Conservation (phyloP, 2,888 invertebrate genomes). For the Tanypteryx hageni region DNA sequence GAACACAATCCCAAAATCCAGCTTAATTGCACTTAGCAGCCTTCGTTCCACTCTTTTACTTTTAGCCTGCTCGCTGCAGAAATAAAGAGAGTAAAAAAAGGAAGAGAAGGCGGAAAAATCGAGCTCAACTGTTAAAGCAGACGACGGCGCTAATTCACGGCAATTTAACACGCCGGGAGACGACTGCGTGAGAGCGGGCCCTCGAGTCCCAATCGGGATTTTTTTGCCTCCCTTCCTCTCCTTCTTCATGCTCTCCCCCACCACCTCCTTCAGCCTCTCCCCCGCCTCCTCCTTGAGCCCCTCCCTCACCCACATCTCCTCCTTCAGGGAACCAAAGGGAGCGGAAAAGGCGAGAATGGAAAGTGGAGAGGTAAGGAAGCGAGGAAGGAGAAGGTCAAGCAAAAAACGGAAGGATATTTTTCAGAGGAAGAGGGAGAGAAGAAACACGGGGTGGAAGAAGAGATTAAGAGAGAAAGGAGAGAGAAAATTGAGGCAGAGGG, state of each 20-base stretch:
- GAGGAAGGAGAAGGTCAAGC: slow-evolving; percentile 25
- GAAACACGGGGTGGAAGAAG: neutral
- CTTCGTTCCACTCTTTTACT: too few relatives aligned
- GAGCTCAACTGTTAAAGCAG: neutral
- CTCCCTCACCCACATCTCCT: too few relatives aligned
- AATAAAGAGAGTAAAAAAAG: too few relatives aligned
- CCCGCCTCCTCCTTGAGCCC: neutral
- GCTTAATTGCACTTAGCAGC: too few relatives aligned
- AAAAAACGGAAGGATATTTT: neutral
- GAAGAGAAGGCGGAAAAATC: too few relatives aligned
- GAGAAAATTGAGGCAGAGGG: slow-evolving; percentile 11
- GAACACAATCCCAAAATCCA: too few relatives aligned
- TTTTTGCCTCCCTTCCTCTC: neutral
- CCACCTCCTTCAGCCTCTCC: neutral
- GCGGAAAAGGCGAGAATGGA: neutral
- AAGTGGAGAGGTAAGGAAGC: neutral
- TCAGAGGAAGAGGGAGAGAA: neutral
- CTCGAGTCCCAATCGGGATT: neutral
- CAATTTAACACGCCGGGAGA: slow-evolving; percentile 40
- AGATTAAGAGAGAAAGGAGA: neutral
- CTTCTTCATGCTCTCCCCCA: neutral
- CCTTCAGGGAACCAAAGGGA: too few relatives aligned
- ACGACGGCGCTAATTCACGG: slow-evolving; percentile 53
- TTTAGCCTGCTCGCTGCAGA: too few relatives aligned
- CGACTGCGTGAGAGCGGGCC: neutral